Evolutionary conservation across 2,888 invertebrate genomes (phyloP).

Genomic region (Agelastica alni): DNA sequence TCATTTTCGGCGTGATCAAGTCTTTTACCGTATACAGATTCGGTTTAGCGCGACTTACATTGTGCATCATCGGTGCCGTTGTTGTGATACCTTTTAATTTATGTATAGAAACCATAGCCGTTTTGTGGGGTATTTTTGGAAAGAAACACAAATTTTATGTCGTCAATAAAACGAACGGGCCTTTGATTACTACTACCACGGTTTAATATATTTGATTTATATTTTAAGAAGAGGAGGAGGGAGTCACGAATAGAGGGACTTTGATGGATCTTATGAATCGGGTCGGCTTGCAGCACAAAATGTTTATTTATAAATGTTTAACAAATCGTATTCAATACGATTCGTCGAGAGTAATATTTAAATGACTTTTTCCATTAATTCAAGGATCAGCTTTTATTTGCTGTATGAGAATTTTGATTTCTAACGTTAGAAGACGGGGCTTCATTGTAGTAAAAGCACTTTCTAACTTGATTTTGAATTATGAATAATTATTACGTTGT

Average conservation of each 20-base stretch:
- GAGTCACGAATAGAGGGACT: neutral
- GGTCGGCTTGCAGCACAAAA: no score
- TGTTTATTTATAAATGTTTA: no score
- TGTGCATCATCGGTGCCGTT: conserved; percentile 84
- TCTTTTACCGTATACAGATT: conserved; percentile 90
- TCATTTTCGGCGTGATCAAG: conserved; percentile 95
- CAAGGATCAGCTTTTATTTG: no score
- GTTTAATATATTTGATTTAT: conserved; percentile 51
- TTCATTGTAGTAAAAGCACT: no score
- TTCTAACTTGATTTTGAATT: no score
- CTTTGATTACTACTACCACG: conserved; percentile 70
- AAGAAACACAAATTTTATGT: conserved; percentile 97
- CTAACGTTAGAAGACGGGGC: no score
- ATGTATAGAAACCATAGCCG: conserved; percentile 92
- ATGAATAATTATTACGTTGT: no score
- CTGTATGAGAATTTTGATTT: no score
- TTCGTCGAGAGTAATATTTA: no score
- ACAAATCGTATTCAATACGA: no score
- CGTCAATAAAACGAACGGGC: conserved; percentile 87
- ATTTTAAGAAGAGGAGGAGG: neutral
- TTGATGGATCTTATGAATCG: neutral
- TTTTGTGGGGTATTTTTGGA: conserved; percentile 91
- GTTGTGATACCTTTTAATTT: conserved; percentile 93
- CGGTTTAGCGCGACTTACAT: conserved; percentile 75
- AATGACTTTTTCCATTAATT: no score